Base-by-base conservation (phyloP, 2,113 vertebrate genomes). In the Pygoscelis antarcticus region DNA sequence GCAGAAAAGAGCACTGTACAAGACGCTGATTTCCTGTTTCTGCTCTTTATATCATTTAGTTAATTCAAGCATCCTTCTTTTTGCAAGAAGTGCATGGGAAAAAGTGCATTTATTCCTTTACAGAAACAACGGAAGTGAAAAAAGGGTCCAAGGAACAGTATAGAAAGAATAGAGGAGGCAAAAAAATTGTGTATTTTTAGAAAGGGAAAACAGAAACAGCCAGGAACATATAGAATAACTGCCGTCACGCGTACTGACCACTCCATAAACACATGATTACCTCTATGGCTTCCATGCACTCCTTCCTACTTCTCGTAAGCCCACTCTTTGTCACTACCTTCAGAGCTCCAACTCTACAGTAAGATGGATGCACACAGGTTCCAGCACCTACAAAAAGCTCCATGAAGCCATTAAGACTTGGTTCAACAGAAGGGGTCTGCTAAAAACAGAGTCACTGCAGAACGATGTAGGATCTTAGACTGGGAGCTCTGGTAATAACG, bases 211-310 rank as follows among this genome's bases (percentile, higher is more conserved):
- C 1, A 82, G 6, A 1, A 54, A 44, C 13, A 71, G 18, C 11
- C 51, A 54, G 64, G 47, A 83, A 54, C 6, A 55, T 3, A 34
- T 0, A 47, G 15, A 34, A 7, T 16, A 85, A n/a, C 11, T 27
- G 61, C n/a, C 4, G 2, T 34, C 38, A 42, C 2, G 2, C 2
- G 15, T 18, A 66, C 34, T 10, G 27, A 81, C 44, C 2, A 5
- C 2, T 2, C 36, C 42, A 44, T 47, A 21, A 60, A 58, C 30
- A 54, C 29, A 9, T 0, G 0, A 13, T 19, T 68, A 78, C 42
- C 30, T 77, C 15, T 1, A 1, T 1, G 5, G 40, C 65, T 38
- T 55, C 83, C 64, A 78, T 3, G 11, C 22, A 38, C 18, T 77
- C 49, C 72, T 26, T 40, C 13, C 55, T 20, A 17, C 19, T 16